A percentile compares a stretch with the other conserved stretches of the same genome.
Conservation (phyloP, 2,888 invertebrate species). For the Callyntrura sp. region DNA sequence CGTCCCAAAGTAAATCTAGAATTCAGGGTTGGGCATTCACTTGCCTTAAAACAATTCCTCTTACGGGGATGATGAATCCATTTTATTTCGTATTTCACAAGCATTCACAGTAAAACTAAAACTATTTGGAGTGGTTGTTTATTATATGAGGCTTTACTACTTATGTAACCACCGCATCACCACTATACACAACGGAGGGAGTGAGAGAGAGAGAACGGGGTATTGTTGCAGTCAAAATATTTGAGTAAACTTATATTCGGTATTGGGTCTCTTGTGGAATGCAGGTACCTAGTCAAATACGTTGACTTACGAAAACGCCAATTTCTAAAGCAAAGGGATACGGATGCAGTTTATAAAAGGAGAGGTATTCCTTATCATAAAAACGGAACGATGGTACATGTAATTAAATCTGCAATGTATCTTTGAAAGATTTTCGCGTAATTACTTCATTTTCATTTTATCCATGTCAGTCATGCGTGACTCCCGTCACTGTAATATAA, state of each 20-base stretch:
- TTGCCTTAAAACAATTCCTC: conserved; percentile 36
- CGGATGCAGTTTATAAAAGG: background rate
- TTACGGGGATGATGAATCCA: conserved; percentile 17
- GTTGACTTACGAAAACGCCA: background rate
- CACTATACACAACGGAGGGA: no score
- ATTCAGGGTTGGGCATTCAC: conserved; percentile 26
- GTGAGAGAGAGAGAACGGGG: background rate
- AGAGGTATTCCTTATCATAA: background rate
- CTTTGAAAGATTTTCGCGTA: conserved; percentile 54
- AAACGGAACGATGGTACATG: background rate
- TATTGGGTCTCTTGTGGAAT: background rate
- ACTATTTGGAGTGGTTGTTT: conserved; percentile 41
- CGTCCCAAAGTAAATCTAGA: background rate
- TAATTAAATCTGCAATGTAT: conserved; percentile 33
- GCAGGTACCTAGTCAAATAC: background rate
- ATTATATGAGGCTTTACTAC: background rate
- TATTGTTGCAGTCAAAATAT: background rate
- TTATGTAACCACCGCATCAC: background rate
- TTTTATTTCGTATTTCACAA: conserved; percentile 43
- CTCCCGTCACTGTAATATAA: conserved; percentile 36
- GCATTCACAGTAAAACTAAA: conserved; percentile 31
- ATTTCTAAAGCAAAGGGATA: no score
- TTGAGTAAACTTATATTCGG: background rate
- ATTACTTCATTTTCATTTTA: conserved; percentile 61
- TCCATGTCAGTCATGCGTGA: conserved; percentile 64